These are phyloP conservation scores for Marmota flaviventris DNA, from an alignment of 2,113 vertebrate species.

Conservation along the genomic window DNA sequence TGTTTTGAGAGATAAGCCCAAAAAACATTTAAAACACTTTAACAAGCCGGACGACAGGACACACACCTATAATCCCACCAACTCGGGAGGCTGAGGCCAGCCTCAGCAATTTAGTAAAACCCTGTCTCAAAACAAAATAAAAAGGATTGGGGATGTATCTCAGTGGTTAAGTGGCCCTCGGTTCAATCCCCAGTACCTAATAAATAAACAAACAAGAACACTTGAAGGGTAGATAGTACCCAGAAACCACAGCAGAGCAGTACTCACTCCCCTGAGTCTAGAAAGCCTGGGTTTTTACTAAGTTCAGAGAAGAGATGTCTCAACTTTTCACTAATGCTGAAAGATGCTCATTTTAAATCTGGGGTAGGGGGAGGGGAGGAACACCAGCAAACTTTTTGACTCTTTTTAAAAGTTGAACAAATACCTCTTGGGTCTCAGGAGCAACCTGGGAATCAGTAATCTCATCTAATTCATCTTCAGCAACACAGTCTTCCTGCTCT, in stretches of 20 bases:
- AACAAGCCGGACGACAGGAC: background rate
- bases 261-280: background rate
- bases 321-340: constrained; percentile 21
- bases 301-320: background rate
- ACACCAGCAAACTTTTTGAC: constrained; percentile 53
- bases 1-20: background rate
- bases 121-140: too few species aligned
- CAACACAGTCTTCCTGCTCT: constrained; percentile 87
- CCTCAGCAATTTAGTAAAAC: too few species aligned
- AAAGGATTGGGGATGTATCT: too few species aligned
- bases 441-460: constrained; percentile 84
- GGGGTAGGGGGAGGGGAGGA: background rate
- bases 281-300: background rate
- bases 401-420: constrained; percentile 67
- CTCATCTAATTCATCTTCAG: constrained; percentile 87
- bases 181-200: too few species aligned
- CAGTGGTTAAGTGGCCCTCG: too few species aligned
- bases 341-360: constrained; percentile 16
- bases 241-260: background rate
- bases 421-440: constrained; percentile 92
- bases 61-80: too few species aligned
- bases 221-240: background rate
- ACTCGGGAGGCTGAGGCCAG: too few species aligned
- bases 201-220: background rate
- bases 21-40: background rate